phyloP scores from a whole-genome alignment of 1,140 invertebrate species.

The Drosophila virilis region DNA sequence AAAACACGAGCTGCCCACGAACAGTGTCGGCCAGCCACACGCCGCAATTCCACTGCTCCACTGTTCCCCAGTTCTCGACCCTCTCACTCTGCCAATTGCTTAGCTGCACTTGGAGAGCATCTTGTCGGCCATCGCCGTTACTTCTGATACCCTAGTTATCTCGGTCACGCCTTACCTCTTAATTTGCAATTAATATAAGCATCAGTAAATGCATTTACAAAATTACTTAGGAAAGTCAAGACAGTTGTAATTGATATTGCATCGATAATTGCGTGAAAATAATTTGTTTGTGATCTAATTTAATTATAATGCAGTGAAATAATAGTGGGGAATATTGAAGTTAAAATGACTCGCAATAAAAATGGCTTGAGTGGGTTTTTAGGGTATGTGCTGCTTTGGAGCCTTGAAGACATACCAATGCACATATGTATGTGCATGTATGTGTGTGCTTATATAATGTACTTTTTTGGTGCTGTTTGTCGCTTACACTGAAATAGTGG shows the following conservation, averaged over 20 bases:
- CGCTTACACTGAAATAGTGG: slow-evolving; percentile 46
- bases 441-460: neutral
- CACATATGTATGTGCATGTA: too few species aligned
- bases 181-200: too few species aligned
- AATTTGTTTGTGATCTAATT: neutral
- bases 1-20: neutral
- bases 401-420: too few species aligned
- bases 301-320: neutral
- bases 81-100: slow-evolving; percentile 61
- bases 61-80: slow-evolving; percentile 29
- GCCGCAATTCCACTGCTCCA: slow-evolving; percentile 27
- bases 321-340: too few species aligned
- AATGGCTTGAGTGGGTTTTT: neutral
- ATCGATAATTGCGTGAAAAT: neutral
- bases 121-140: slow-evolving; percentile 27
- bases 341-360: neutral
- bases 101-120: slow-evolving; percentile 45
- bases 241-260: too few species aligned
- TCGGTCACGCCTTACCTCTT: neutral
- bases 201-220: too few species aligned
- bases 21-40: slow-evolving; percentile 14
- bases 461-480: neutral
- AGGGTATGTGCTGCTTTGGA: too few species aligned
- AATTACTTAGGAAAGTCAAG: too few species aligned
- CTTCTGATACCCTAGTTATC: slow-evolving; percentile 43